phyloP scores from a whole-genome alignment of 2,797 vertebrate species.

The Brachyrhaphis roseni region DNA sequence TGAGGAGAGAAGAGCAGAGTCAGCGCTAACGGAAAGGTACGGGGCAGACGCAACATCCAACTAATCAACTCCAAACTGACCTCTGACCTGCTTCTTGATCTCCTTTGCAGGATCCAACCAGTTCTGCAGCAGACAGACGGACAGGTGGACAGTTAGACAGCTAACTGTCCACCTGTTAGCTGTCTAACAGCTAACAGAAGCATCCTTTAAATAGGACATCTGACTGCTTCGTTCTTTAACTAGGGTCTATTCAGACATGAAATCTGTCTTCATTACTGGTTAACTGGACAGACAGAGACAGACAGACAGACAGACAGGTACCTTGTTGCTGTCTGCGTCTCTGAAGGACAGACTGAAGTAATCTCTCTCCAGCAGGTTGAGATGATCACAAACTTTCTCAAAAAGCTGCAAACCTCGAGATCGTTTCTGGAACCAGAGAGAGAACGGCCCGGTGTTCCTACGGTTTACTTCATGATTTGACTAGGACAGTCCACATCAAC shows the following conservation, averaged over 20 bases:
- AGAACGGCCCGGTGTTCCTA: not conserved
- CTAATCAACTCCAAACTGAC: constrained; percentile 75
- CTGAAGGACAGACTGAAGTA: constrained; percentile 92
- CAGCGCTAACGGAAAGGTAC: not conserved
- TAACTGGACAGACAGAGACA: not conserved
- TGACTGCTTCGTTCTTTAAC: not conserved
- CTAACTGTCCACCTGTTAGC: too few relatives aligned
- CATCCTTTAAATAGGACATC: not conserved
- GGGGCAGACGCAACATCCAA: not conserved
- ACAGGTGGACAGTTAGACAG: not conserved
- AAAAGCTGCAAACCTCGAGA: constrained; percentile 89
- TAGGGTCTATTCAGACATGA: not conserved
- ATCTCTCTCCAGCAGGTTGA: constrained; percentile 95
- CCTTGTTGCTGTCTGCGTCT: constrained; percentile 95
- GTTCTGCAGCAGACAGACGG: constrained; percentile 79
- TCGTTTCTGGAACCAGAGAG: constrained; percentile 71
- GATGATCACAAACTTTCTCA: constrained; percentile 92
- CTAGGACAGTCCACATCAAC: not conserved
- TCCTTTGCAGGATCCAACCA: constrained; percentile 97
- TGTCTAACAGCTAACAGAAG: too few relatives aligned
- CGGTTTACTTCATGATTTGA: not conserved
- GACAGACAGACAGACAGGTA: constrained; percentile 11
- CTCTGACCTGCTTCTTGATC: constrained; percentile 98
- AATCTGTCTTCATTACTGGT: too few relatives aligned
- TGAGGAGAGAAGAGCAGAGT: constrained; percentile 48